Base-by-base conservation (phyloP, 2,888 invertebrate species). In the Meteorus colon region DNA sequence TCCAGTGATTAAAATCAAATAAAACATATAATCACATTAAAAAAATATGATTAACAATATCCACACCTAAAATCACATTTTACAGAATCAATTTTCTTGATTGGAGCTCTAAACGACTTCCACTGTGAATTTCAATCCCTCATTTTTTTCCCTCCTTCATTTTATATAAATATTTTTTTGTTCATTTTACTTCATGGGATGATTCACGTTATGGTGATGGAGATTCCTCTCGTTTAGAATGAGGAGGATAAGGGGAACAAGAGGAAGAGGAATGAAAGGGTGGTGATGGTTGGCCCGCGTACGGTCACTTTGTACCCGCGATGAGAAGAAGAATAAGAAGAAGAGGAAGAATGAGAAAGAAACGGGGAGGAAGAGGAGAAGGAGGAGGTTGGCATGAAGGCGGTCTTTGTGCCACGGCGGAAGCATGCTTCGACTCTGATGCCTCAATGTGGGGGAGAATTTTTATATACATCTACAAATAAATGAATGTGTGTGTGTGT, bases 341-440 rank as follows among this genome's bases (percentile, higher is more conserved):
- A 55, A 8, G 10, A 55, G n/a, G 19, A 48, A 55, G 19, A 19
- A 19, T 8, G 19, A 24, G 4, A 24, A 19, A 19, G 6, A 6
- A 19, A 19, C n/a, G 55, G 19, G 5, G 19, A 19, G n/a, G 55
- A 55, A 19, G 19, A 10, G 19, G 10, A 48, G 59, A 60, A 29
- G 8, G 29, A 29, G 51, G 48, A 69, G 48, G 69, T 55, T 31
- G 48, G 69, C 80, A 88, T 88, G 86, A 88, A 88, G 85, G 88
- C 83, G 75, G 85, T 78, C 88, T 88, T 88, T 88, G 87, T 88
- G 81, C 82, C 80, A 74, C 82, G 82, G 83, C 87, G 88, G 88
- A 88, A 88, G 87, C 84, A 86, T 87, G 87, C 82, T 83, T 86
- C 84, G 86, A 77, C 83, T 88, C 86, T 86, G 85, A 87, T 84